Evolutionary conservation across 1,140 invertebrate genomes (phyloP), one percentile per base, ranked within the genome.

Genomic region (Triops longicaudatus): DNA sequence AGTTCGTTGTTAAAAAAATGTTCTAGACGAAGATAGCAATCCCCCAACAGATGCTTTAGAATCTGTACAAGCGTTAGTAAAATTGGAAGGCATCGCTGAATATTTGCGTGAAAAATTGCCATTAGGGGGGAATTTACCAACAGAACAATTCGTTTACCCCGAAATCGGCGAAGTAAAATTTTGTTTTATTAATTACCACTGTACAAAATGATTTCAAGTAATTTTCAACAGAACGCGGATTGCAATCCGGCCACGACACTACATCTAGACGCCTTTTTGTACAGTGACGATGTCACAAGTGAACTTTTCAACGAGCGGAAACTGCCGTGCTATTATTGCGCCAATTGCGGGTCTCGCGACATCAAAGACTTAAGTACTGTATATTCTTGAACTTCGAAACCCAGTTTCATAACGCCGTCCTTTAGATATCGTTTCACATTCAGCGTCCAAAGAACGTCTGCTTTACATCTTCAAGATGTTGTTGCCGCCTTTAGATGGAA

Each of bases 181-280:
- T 77, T n/a, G 31, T 63, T 63, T 63, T 63, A n/a, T 22, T 17
- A 0, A 9, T 17, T 14, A 26, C 72, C 76, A 78, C 71, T 74
- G 63, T 72, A 22, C 17, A 42, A n/a, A 37, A 73, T 78, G 22
- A 74, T 26, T 77, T 37, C 17, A 7, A 77, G 3, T 22, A 43
- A 22, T 77, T 41, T 77, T 26, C 79, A 80, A 12, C 81, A 89
- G 85, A 89, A 90, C 84, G 83, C 88, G 72, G 88, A 90, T 81
- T 90, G 89, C 79, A 83, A 86, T 76, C 81, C 85, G 73, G 79
- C 82, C 9, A 85, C 87, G 79, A 90, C 89, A n/a, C 83, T 87
- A 2, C 88, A 91, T 83, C 84, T 92, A 4, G 91, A 92, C 85
- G 89, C 88, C 28, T 92, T 92, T 82, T 83, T 92, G 1, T 92